Conservation (phyloP, 2,888 invertebrate species). For the Nesidiocoris tenuis region DNA sequence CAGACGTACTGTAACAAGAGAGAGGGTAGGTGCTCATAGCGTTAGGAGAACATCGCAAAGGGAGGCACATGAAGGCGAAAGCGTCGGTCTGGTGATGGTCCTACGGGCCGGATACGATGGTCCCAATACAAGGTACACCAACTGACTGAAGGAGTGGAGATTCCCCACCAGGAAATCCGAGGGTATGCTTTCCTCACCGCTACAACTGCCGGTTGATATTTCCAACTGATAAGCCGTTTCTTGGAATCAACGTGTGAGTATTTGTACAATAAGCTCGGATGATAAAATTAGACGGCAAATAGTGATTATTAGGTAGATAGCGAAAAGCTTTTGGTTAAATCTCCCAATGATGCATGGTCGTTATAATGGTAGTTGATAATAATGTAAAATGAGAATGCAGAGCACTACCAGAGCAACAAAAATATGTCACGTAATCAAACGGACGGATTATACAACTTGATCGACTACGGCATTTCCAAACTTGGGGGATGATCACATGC, state of each 20-base stretch:
- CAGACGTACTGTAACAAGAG: constrained; percentile 72
- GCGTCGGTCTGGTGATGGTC: background rate
- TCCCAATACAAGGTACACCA: background rate
- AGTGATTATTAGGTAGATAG: no score
- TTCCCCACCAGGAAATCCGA: background rate
- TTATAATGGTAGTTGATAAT: background rate
- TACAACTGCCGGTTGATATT: background rate
- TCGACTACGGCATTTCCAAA: background rate
- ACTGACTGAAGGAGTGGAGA: background rate
- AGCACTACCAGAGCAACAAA: background rate
- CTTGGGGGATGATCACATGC: background rate
- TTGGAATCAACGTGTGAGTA: background rate
- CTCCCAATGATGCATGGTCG: background rate
- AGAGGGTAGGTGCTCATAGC: constrained; percentile 11
- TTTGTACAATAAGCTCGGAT: background rate
- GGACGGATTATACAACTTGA: background rate
- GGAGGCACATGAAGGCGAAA: background rate
- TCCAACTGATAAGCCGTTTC: background rate
- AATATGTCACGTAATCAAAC: background rate
- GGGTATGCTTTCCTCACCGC: background rate
- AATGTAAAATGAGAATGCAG: background rate
- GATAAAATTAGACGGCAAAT: background rate
- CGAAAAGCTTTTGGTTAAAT: background rate
- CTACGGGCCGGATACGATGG: background rate
- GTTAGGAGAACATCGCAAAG: no score